Evolutionary conservation across 2,888 invertebrate genomes (phyloP).

Genomic region (Limnephilus lunatus): DNA sequence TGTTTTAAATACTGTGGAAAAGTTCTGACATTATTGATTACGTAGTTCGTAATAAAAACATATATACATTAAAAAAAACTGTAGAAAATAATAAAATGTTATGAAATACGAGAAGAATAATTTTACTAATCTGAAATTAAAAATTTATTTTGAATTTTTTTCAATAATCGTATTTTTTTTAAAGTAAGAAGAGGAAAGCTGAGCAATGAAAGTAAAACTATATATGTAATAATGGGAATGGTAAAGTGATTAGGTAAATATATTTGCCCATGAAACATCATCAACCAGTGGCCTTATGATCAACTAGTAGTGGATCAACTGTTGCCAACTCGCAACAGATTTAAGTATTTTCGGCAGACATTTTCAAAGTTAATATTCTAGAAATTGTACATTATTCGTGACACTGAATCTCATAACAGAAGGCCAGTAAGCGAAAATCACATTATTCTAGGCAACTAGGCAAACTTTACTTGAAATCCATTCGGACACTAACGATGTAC

Average conservation of each 20-base stretch:
- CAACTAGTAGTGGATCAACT: slow-evolving; percentile 45
- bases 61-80: neutral
- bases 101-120: neutral
- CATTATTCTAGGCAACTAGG: neutral
- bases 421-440: neutral
- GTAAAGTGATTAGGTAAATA: neutral
- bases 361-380: neutral
- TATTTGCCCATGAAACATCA: neutral
- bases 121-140: neutral
- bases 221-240: neutral
- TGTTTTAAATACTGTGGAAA: neutral
- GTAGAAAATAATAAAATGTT: neutral
- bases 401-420: neutral
- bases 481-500: neutral
- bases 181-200: neutral
- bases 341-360: neutral
- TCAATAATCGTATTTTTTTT: neutral
- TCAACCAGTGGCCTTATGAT: slow-evolving; percentile 38
- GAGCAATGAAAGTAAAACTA: neutral
- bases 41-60: neutral
- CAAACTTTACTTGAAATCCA: neutral
- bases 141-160: too few species aligned
- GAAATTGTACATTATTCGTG: neutral
- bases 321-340: slow-evolving; percentile 48
- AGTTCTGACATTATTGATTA: neutral